Conservation (phyloP, 2,113 vertebrate genomes). For the Tamias sibiricus region DNA sequence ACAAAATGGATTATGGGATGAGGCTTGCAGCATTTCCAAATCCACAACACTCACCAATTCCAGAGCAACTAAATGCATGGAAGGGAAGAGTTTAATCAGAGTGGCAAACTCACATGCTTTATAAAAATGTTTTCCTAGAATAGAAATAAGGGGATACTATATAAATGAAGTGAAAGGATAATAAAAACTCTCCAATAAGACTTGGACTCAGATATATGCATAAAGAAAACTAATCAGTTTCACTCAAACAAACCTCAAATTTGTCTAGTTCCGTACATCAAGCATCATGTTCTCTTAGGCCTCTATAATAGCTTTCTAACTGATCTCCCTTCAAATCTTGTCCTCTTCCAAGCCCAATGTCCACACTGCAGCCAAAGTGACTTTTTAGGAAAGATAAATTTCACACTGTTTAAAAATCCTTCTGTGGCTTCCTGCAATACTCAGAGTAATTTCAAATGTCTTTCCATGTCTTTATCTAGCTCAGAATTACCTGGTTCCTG, state of each 20-base stretch:
- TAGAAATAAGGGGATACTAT: background rate
- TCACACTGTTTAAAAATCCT: background rate
- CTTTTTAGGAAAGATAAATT: conserved; percentile 24
- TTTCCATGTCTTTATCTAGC: background rate
- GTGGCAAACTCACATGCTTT: background rate
- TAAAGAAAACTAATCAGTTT: background rate
- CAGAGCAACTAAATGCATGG: background rate
- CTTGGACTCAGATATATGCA: background rate
- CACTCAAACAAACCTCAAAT: background rate
- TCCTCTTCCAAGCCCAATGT: background rate
- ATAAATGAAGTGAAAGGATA: conserved; percentile 38
- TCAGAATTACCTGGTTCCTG: background rate
- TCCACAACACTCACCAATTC: conserved; percentile 1
- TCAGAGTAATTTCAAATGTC: conserved; percentile 8
- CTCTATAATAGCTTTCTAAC: background rate
- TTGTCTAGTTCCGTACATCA: background rate
- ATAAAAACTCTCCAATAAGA: conserved; percentile 44
- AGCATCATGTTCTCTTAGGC: background rate
- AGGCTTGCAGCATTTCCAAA: conserved; percentile 27
- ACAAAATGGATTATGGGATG: background rate
- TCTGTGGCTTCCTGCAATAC: background rate
- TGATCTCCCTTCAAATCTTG: background rate
- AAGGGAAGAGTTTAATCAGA: conserved; percentile 40
- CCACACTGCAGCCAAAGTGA: background rate
- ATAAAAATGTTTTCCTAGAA: background rate